phyloP scores from a whole-genome alignment of 92 coral and sea anemone genomes.

The Metridium senile region DNA sequence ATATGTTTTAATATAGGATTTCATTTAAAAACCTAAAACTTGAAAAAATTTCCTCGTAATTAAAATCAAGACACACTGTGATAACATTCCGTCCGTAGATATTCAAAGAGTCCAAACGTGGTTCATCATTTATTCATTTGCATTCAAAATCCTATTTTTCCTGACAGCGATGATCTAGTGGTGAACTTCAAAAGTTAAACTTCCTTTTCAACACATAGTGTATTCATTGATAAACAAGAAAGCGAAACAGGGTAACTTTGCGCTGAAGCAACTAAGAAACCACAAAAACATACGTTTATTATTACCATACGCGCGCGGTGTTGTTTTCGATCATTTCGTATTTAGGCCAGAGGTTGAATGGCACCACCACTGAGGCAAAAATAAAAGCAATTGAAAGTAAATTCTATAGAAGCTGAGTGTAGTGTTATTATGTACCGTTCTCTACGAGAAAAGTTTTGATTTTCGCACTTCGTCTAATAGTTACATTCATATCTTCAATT shows the following conservation, averaged over 20 bases:
- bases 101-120: conserved; percentile 47
- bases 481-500: conserved; percentile 23
- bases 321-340: conserved; percentile 31
- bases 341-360: conserved; percentile 28
- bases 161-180: conserved; percentile 38
- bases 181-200: conserved; percentile 56
- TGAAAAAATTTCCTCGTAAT: not conserved
- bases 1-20: conserved; percentile 22
- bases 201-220: conserved; percentile 25
- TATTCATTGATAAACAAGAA: conserved; percentile 16
- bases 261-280: conserved; percentile 31
- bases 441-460: not conserved
- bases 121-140: conserved; percentile 67
- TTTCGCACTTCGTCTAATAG: conserved; percentile 23
- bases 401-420: conserved; percentile 13
- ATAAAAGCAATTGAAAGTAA: conserved; percentile 14
- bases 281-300: not conserved
- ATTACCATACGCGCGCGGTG: conserved; percentile 9
- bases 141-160: conserved; percentile 63
- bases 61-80: not conserved
- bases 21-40: conserved; percentile 23
- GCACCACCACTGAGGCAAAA: conserved; percentile 31
- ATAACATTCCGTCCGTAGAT: conserved; percentile 32
- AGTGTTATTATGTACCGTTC: not conserved
- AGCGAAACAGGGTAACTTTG: conserved; percentile 27